Conservation (phyloP, 2,113 vertebrate genomes). For the Pterocles orientalis region DNA sequence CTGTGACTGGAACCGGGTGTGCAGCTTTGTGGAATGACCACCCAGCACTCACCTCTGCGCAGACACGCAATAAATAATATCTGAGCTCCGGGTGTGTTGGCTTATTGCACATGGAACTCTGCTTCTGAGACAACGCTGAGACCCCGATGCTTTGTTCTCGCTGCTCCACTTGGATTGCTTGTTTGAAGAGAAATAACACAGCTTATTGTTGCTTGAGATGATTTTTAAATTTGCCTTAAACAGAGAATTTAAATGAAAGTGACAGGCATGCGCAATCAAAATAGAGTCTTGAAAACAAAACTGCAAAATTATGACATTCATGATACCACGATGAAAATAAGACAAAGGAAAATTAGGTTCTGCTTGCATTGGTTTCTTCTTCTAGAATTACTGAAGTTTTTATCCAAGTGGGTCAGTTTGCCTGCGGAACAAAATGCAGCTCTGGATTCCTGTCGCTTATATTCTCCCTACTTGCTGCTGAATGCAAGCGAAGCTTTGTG, state of each 20-base stretch:
- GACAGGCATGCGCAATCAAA: neutral
- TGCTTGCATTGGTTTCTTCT: neutral
- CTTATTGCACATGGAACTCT: too few relatives aligned
- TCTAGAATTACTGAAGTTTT: neutral
- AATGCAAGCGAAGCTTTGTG: neutral
- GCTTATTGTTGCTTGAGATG: neutral
- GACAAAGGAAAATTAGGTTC: neutral
- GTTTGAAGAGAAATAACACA: neutral
- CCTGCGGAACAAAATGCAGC: neutral
- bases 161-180: neutral
- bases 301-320: neutral
- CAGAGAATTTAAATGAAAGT: neutral
- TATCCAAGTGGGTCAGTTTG: neutral
- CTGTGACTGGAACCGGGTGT: too few relatives aligned
- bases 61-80: too few relatives aligned
- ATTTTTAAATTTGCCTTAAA: neutral
- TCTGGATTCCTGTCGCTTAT: neutral
- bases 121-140: neutral
- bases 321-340: neutral
- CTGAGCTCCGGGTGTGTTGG: too few relatives aligned
- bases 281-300: neutral
- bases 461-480: neutral
- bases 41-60: too few relatives aligned
- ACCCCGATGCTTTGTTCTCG: neutral
- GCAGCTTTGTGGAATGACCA: too few relatives aligned